Evolutionary conservation across 2,113 vertebrate genomes (phyloP).

Genomic region (Pseudorasbora parva): DNA sequence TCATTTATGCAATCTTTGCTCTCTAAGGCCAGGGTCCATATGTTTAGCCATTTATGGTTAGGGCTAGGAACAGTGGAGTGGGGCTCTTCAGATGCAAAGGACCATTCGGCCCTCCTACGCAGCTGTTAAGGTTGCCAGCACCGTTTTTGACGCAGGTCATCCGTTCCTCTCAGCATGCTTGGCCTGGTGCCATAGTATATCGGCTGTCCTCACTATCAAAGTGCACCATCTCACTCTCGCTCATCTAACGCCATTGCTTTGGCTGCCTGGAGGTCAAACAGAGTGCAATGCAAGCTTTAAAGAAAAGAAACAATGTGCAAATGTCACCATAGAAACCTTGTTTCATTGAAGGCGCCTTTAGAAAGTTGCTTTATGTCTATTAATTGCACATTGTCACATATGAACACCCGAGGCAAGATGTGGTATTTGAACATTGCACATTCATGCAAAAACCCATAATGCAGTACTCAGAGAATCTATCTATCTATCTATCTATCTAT

Average conservation of each 20-base stretch:
- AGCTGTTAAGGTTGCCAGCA: conserved; percentile 12
- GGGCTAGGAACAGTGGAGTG: neutral
- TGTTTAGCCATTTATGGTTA: conserved; percentile 19
- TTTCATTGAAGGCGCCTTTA: neutral
- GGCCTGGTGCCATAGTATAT: conserved; percentile 16
- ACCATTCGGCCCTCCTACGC: conserved; percentile 9
- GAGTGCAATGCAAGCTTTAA: conserved; percentile 7
- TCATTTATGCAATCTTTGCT: conserved; percentile 15
- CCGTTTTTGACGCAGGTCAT: conserved; percentile 29
- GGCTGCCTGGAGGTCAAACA: neutral
- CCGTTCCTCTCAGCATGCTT: conserved; percentile 9
- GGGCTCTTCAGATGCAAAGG: neutral
- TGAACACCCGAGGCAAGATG: neutral
- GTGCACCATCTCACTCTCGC: neutral
- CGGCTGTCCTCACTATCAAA: conserved; percentile 23
- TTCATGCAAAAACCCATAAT: neutral
- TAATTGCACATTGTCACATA: conserved; percentile 7
- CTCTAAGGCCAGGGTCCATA: conserved; percentile 9
- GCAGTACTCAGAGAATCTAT: neutral
- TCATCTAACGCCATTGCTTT: neutral
- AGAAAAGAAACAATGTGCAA: conserved; percentile 12
- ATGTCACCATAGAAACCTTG: neutral
- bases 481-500: neutral
- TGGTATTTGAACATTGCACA: neutral
- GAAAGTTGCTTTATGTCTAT: neutral